A percentile compares a stretch with the other conserved stretches of the same genome.
These are phyloP conservation scores for Hyppa rectilinea DNA, from an alignment of 2,888 invertebrate genomes.

Conservation along the genomic window DNA sequence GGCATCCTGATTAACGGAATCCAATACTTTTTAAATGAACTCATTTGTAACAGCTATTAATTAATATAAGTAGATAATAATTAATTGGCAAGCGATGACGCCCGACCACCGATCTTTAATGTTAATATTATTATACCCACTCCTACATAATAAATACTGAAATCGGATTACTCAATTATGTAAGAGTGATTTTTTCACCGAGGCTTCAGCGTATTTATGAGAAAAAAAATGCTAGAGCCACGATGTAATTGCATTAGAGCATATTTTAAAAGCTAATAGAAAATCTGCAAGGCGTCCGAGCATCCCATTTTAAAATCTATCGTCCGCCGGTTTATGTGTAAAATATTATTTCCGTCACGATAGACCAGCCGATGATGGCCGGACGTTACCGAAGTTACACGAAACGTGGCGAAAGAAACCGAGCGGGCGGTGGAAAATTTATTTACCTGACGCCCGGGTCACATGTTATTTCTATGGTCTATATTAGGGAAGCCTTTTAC, in stretches of 20 bases:
- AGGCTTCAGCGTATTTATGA: not conserved
- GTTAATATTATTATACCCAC: too few relatives aligned
- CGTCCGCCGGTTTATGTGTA: constrained; percentile 13
- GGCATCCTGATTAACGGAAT: constrained; percentile 11
- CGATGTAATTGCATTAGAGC: constrained; percentile 30
- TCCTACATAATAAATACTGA: not conserved
- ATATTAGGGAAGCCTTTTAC: constrained; percentile 69
- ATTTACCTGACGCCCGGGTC: constrained; percentile 63
- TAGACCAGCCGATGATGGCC: constrained; percentile 18
- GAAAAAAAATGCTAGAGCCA: not conserved
- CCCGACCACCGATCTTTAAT: not conserved
- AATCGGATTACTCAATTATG: not conserved
- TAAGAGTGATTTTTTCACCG: not conserved
- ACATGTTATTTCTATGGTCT: constrained; percentile 64
- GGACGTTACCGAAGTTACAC: constrained; percentile 32
- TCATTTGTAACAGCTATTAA: constrained; percentile 17
- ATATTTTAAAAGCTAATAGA: constrained; percentile 37
- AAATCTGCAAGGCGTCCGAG: constrained; percentile 25
- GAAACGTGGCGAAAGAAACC: constrained; percentile 39
- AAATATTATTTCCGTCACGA: constrained; percentile 53
- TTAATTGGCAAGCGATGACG: constrained; percentile 5
- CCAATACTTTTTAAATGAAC: constrained; percentile 10
- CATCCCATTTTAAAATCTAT: constrained; percentile 40
- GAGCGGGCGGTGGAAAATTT: constrained; percentile 45
- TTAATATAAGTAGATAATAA: constrained; percentile 27